Percentiles rank a stretch among this genome's conserved stretches.
Conservation (phyloP, 2,888 invertebrate species). For the Sialis lutaria region DNA sequence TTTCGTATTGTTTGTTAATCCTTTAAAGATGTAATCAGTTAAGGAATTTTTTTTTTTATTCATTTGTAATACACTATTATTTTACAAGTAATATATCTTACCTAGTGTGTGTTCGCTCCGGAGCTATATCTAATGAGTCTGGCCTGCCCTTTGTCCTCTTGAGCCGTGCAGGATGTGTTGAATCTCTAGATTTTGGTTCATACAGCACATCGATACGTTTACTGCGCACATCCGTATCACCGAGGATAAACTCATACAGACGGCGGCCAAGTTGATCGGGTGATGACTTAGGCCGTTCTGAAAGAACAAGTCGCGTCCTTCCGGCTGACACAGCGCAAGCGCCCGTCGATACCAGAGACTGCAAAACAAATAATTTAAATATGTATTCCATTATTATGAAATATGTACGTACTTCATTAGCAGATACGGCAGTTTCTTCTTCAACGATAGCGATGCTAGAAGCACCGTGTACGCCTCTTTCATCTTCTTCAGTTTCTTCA, state of each 20-base stretch:
- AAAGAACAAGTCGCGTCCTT: slow-evolving; percentile 18
- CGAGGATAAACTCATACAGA: slow-evolving; percentile 19
- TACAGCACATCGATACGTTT: slow-evolving; percentile 15
- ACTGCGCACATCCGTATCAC: slow-evolving; percentile 8
- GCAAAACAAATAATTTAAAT: not conserved
- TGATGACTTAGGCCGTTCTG: slow-evolving; percentile 23
- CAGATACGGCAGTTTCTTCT: slow-evolving; percentile 14
- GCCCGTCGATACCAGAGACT: not conserved
- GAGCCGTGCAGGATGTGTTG: slow-evolving; percentile 11
- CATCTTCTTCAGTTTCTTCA: too few species aligned
- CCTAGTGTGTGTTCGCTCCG: too few species aligned
- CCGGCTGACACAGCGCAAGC: slow-evolving; percentile 5
- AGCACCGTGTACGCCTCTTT: slow-evolving; percentile 6
- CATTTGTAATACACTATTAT: too few species aligned
- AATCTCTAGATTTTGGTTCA: slow-evolving; percentile 17
- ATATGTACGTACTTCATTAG: slow-evolving; percentile 15
- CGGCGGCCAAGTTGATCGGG: slow-evolving; percentile 22
- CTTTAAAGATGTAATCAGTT: too few species aligned
- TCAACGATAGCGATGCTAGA: slow-evolving; percentile 16
- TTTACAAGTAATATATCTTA: too few species aligned
- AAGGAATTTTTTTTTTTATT: too few species aligned
- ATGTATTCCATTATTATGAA: slow-evolving; percentile 12
- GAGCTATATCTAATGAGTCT: too few species aligned
- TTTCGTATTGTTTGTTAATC: too few species aligned
- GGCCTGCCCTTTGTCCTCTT: too few species aligned